Evolutionary conservation across 2,113 vertebrate species (phyloP), one percentile per base, ranked within the genome.

Genomic region (Cochlearius cochlearius): DNA sequence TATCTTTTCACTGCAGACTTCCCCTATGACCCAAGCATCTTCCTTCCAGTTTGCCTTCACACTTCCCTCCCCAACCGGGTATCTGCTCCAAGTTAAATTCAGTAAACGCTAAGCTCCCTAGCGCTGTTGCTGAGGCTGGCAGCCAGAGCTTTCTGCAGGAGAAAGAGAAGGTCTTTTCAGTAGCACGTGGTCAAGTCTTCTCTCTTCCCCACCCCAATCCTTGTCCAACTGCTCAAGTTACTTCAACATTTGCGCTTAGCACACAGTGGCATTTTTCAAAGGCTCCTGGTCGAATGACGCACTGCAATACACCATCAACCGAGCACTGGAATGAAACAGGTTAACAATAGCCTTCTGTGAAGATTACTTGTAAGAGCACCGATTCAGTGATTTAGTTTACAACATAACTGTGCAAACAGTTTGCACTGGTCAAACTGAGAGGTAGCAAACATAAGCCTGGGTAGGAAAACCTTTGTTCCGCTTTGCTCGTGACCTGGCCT

Each of bases 1-100:
- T 91, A 73, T 96, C 91, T 93, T 38, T 66, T 16, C 76, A 38
- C 52, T 52, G 15, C 95, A 96, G 47, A 38, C 72, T 96, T 96
- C 96, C 97, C 77, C 41, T 68, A n/a, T 34, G 66, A 90, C 6
- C 63, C 78, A 55, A 91, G 63, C 47, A n/a, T 55, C 88, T 83
- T 67, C 92, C 95, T 96, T 66, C 78, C 92, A 52, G 14, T 50
- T 84, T 52, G 53, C 71, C 58, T 82, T 74, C 91, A 29, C 59
- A 5, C 43, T 95, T 82, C 86, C 93, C 90, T 56, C 38, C 73
- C 59, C 6, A 6, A 4, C 10, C 2, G 17, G 4, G 29, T 32
- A 16, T 53, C 64, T 74, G 75, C 79, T 92, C 94, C 83, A 15
- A 45, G 58, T 7, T 27, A 38, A 38, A 56, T 9, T 20, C 23